Conservation (phyloP, 2,797 vertebrate species). For the Agapornis canus region DNA sequence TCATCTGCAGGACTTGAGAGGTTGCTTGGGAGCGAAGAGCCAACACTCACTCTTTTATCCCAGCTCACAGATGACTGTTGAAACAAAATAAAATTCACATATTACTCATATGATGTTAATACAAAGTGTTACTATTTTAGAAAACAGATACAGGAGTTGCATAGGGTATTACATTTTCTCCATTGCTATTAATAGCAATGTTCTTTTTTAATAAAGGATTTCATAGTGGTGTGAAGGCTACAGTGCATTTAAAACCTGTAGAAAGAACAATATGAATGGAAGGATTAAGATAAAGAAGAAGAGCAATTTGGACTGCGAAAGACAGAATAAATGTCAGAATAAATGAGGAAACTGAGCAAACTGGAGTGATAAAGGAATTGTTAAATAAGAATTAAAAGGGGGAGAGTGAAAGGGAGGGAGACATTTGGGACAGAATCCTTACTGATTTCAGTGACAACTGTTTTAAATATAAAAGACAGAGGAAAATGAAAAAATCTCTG, state of each 20-base stretch:
- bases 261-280: not conserved
- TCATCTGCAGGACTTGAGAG: slow-evolving; percentile 85
- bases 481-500: not conserved
- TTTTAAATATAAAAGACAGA: not conserved
- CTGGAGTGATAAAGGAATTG: not conserved
- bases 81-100: slow-evolving; percentile 34
- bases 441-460: not conserved
- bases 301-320: slow-evolving; percentile 8
- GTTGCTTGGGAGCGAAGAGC: slow-evolving; percentile 86
- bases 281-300: slow-evolving; percentile 42
- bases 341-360: slow-evolving; percentile 13
- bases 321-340: slow-evolving; percentile 1
- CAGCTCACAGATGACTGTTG: slow-evolving; percentile 84
- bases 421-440: not conserved
- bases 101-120: not conserved
- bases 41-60: slow-evolving; percentile 89
- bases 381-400: not conserved
- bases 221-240: not conserved
- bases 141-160: not conserved
- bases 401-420: not conserved
- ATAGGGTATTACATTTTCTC: not conserved
- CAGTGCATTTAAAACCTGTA: not conserved
- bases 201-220: slow-evolving; percentile 8
- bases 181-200: slow-evolving; percentile 15
- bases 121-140: not conserved